Evolutionary conservation across 2,113 vertebrate species (phyloP), one percentile per base, ranked within the genome.

Genomic region (Spheniscus mendiculus): DNA sequence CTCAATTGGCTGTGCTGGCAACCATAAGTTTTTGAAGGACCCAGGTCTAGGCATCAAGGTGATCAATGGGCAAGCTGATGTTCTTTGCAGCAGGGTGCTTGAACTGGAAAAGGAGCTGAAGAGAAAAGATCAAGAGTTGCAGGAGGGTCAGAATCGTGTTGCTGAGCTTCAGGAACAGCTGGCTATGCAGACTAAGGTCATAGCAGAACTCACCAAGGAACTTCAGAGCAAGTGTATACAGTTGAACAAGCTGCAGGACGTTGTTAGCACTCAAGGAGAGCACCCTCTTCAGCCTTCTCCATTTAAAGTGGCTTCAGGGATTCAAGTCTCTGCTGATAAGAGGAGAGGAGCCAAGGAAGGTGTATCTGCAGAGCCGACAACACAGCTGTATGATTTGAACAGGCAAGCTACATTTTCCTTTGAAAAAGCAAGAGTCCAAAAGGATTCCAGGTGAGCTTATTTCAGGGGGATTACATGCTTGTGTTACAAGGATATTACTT

Each of bases 271-370:
- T 56, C 99, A 98, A 86, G 97, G 98, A 38, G 98, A 97, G 13
- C 89, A 83, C 63, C 96, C 92, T 14, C 90, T 91, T 59, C 94
- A 97, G 79, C 56, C 96, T 34, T 98, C 98, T 34, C 98, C 98
- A 1, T 94, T 98, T 47, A 98, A 96, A 92, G 93, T 63, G 47
- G 59, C 92, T 29, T 93, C 96, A 27, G 94, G 92, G 83, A 90
- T 94, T 52, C 98, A 98, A 70, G 94, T 98, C 61, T 98, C 97
- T 55, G 93, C 98, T 15, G 98, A 98, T 13, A 98, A 98, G 71
- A 98, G 99, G 87, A 99, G 98, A 94, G 99, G 99, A 8, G 99
- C 99, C 11, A 99, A 99, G 94, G 99, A 99, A 10, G 99, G 99
- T 4, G 99, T 99, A 19, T 99, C 99, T 12, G 99, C 99, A 2